Base-by-base conservation (phyloP, 2,797 vertebrate species). In the Xiphorhynchus erythropygius region DNA sequence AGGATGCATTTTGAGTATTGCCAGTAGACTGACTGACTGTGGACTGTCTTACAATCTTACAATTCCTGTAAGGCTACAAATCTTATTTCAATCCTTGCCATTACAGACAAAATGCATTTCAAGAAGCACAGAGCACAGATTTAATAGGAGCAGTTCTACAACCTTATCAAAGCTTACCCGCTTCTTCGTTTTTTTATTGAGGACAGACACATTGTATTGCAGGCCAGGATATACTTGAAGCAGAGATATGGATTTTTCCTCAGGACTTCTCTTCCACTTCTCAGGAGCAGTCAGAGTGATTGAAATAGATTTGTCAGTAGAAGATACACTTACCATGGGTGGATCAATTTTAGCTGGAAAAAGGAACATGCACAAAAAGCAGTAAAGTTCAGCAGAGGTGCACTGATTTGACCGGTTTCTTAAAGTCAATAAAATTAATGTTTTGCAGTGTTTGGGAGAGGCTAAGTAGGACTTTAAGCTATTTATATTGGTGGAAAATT, bases 291-390 rank as follows among this genome's bases (percentile, higher is more conserved):
- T 97, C 70, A 98, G 90, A 84, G 90, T 13, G 55, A 98, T 89
- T 79, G 93, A 97, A 95, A 98, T 96, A 50, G 97, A 98, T 85
- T 89, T 98, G 57, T 97, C 96, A 14, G 95, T 95, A 59, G 91
- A 83, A 81, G 95, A 97, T 57, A 98, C 44, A 41, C 68, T 83
- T 82, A 98, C 83, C 25, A 62, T 25, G 17, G 98, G 98, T 52
- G 98, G 98, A 84, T 96, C 97, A 75, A 98, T 97, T 95, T 96
- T 97, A 76, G 98, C 98, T 98, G 77, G 28, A 90, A 96, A 79
- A 89, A 95, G 28, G 81, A 79, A 68, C 55, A 42, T 13, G 27
- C n/a, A 77, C 16, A 77, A 67, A 83, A 86, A 89, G 25, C 37
- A 60, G 52, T 52, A 77, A 94, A 60, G 89, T 37, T 75, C n/a